Percentiles rank a stretch among this genome's conserved stretches.
Evolutionary conservation across 2,797 vertebrate species (phyloP).

Genomic region (Hemibagrus guttatus): DNA sequence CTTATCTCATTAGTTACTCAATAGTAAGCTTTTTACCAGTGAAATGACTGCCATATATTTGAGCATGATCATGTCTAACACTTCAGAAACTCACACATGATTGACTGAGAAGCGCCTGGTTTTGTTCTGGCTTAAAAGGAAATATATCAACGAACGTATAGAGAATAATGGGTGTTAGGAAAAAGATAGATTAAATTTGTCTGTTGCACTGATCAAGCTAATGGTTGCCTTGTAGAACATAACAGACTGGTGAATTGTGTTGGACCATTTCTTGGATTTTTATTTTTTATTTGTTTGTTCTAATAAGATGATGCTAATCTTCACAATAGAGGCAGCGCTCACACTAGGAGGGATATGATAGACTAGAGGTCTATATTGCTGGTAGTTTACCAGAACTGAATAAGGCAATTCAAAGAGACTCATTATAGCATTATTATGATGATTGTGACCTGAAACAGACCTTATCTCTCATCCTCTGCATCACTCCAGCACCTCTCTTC

Average conservation of each 20-base stretch:
- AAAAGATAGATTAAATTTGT: too few relatives aligned
- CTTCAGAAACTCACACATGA: not conserved
- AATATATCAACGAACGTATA: too few relatives aligned
- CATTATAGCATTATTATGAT: too few relatives aligned
- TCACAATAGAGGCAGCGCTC: not conserved
- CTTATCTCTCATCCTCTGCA: constrained; percentile 55
- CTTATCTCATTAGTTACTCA: not conserved
- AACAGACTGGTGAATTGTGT: not conserved
- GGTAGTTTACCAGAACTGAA: not conserved
- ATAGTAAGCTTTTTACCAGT: not conserved
- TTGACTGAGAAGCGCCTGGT: not conserved
- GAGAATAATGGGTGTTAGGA: too few relatives aligned
- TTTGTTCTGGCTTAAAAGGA: not conserved
- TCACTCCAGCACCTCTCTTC: constrained; percentile 68
- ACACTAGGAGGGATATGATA: not conserved
- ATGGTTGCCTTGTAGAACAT: not conserved
- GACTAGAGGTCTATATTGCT: not conserved
- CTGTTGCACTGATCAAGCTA: too few relatives aligned
- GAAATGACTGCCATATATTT: not conserved
- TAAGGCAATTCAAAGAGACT: not conserved
- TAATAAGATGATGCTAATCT: not conserved
- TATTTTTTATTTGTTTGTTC: not conserved
- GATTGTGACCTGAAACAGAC: constrained; percentile 21
- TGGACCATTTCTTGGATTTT: too few relatives aligned
- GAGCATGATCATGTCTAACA: not conserved